Evolutionary conservation across 2,797 vertebrate species (phyloP), one percentile per base, ranked within the genome.

Genomic region (Tamandua tetradactyla): DNA sequence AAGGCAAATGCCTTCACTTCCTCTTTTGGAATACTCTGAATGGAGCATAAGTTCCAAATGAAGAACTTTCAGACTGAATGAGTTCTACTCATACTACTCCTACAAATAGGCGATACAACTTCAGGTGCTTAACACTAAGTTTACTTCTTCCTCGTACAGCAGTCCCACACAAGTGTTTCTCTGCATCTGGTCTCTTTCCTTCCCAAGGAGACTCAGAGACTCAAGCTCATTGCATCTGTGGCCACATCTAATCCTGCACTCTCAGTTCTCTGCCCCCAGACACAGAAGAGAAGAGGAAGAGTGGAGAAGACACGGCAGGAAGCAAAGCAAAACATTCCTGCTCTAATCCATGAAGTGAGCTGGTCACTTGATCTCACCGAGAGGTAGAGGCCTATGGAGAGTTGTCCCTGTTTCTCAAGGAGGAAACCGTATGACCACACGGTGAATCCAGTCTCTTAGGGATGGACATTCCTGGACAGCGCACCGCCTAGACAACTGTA

Each of bases 381-480:
- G 47, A 40, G 3, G 0, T 2, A 32, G 32, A 0, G 11, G 11
- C 7, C n/a, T 57, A 4, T 12, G 7, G 2, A 61, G 1, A 2
- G 4, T 0, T 13, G 32, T 23, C 11, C 83, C 49, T 40, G 40
- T 5, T 55, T 80, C 12, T 75, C 85, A 25, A 7, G 3, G n/a
- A 66, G 61, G 35, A n/a, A 42, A 37, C 9, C 14, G 18, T 3
- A 37, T 30, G 42, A n/a, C 20, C 14, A 2, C 6, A 25, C 7
- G 3, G 22, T 2, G 23, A 27, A 40, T 2, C 10, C 11, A 22
- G 23, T 37, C 47, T 52, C 17, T 40, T 30, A 23, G 42, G 80
- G 27, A 18, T 11, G 1, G 44, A 44, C 1, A 9, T 0, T 14
- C 3, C 5, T 42, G 49, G 49, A 25, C 35, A 52, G 32, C 17